Evolutionary conservation across 2,797 vertebrate genomes (phyloP), one percentile per base, ranked within the genome.

Genomic region (Falco berigora): DNA sequence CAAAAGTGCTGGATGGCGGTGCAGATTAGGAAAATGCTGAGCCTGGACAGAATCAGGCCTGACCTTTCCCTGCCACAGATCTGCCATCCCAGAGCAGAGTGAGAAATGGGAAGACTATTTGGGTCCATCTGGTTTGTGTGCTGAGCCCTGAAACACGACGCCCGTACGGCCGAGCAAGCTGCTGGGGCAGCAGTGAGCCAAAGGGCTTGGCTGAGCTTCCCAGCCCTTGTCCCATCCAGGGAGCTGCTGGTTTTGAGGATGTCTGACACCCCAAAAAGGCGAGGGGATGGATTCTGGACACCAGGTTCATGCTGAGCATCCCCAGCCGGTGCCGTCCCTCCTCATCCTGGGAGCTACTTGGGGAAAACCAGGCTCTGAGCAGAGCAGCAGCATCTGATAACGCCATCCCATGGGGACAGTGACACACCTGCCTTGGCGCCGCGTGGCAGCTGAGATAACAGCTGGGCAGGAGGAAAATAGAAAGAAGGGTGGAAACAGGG

Each of bases 101-200:
- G 90, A 94, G 91, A 69, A 92, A 82, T 32, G 69, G 63, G 95
- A 94, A 76, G 84, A 53, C 69, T 78, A 90, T 92, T 92, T 90
- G 94, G 80, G 42, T 88, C 91, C 15, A 36, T 77, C 92, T 90
- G 94, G 67, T 93, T 69, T 88, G 93, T 85, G 47, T 50, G 63
- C 92, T 76, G 87, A 72, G 91, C 82, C 47, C 88, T 94, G 82
- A 94, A 95, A 96, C 85, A 86, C 44, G 80, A 96, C 17, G 34
- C 79, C 30, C 8, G 2, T 15, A 9, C 0, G 4, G 67, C 58
- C 10, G 1, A 5, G 24, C 20, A 55, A 81, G 86, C 90, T 84
- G 88, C 93, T 14, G 76, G 61, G 62, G 76, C 76, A 88, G 85
- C 91, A 6, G 18, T 2, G 34, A 92, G 94, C 95, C 94, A 95